phyloP scores from a whole-genome alignment of 2,113 vertebrate species.

The Lophius piscatorius region DNA sequence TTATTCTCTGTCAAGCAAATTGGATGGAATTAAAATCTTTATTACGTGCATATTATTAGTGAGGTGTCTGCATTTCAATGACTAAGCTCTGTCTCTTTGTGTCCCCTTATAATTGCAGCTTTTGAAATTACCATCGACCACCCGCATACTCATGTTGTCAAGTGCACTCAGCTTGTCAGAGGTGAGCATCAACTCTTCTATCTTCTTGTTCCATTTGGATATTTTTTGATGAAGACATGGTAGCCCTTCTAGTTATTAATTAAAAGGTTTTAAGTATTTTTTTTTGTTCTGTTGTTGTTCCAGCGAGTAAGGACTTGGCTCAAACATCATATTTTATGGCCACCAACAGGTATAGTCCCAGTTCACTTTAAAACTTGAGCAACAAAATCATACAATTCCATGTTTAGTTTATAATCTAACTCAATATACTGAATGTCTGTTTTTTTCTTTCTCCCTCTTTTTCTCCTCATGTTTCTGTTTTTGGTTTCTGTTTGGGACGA shows the following conservation, averaged over 20 bases:
- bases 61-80: constrained; percentile 7
- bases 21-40: constrained; percentile 11
- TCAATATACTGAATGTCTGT: constrained; percentile 36
- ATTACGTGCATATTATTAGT: background rate
- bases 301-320: constrained; percentile 98
- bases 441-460: background rate
- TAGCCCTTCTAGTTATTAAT: accelerated
- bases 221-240: background rate
- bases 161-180: constrained; percentile 96
- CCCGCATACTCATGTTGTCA: constrained; percentile 97
- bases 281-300: constrained; percentile 70
- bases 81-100: constrained; percentile 25
- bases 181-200: constrained; percentile 80
- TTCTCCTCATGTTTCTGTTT: too few species aligned
- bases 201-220: background rate
- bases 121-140: constrained; percentile 99
- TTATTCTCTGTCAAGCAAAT: constrained; percentile 9
- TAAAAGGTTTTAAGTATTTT: constrained; percentile 45
- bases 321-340: constrained; percentile 99
- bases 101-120: constrained; percentile 80
- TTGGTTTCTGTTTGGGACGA: constrained; percentile 28
- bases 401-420: too few species aligned
- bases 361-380: constrained; percentile 11
- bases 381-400: too few species aligned
- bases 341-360: constrained; percentile 90